Conservation (phyloP, 2,888 invertebrate species). For the Oasisia sp. region DNA sequence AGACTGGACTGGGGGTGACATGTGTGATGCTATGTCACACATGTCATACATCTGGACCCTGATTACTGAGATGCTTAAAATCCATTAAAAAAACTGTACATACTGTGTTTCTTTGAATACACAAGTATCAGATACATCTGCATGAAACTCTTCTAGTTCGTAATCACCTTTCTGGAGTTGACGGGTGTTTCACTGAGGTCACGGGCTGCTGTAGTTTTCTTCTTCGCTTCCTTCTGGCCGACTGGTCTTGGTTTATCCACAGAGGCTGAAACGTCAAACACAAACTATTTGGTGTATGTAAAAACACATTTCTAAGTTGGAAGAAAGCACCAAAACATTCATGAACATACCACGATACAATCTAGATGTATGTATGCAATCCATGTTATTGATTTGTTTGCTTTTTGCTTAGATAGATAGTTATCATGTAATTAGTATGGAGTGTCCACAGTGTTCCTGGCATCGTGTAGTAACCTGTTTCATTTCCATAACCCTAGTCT, state of each 20-base stretch:
- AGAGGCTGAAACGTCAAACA: background rate
- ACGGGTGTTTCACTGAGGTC: background rate
- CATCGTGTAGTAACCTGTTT: background rate
- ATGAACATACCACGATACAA: background rate
- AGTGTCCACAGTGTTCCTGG: background rate
- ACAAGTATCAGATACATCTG: background rate
- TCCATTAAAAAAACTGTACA: background rate
- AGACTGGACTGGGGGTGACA: no score
- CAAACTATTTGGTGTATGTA: background rate
- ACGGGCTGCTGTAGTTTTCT: background rate
- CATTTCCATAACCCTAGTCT: background rate
- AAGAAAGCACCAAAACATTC: background rate
- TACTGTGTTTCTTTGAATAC: background rate
- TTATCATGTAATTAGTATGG: background rate
- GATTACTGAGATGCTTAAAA: no score
- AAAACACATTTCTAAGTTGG: background rate
- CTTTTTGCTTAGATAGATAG: background rate
- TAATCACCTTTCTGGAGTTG: conserved; percentile 12
- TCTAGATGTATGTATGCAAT: background rate
- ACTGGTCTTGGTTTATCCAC: background rate
- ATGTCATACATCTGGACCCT: no score
- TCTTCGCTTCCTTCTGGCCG: background rate
- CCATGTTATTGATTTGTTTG: background rate
- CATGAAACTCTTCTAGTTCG: background rate
- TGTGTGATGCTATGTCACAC: no score